These are phyloP conservation scores for Halichoeres trimaculatus DNA, from an alignment of 2,113 vertebrate species.

Conservation along the genomic window DNA sequence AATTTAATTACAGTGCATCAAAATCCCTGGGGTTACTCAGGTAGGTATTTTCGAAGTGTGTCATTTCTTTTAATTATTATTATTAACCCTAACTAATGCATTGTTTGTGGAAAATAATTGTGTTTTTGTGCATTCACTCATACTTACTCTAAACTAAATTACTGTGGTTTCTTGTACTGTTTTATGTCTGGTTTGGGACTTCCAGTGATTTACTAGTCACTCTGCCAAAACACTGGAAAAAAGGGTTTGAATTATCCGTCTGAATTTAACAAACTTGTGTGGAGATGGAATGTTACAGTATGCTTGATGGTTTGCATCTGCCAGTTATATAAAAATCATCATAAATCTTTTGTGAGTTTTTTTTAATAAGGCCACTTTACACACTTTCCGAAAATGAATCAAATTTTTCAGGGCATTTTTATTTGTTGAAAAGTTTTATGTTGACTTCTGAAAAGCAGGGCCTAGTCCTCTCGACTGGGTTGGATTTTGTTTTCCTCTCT, in stretches of 20 bases:
- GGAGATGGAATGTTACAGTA: conserved; percentile 1
- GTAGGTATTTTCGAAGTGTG: conserved; percentile 84
- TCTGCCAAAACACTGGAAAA: not conserved
- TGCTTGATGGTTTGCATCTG: conserved; percentile 30
- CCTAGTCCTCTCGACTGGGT: too few relatives aligned
- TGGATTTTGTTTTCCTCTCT: too few relatives aligned
- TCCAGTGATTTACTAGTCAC: too few relatives aligned
- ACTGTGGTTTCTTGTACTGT: too few relatives aligned
- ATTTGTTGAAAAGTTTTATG: too few relatives aligned
- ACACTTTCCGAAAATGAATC: not conserved
- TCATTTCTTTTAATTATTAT: not conserved
- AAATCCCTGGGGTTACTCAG: conserved; percentile 96
- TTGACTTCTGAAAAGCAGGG: too few relatives aligned
- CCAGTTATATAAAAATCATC: not conserved
- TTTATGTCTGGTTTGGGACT: too few relatives aligned
- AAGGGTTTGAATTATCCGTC: not conserved
- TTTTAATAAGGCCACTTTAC: not conserved
- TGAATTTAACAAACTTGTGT: conserved; percentile 11
- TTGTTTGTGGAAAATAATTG: conserved; percentile 4
- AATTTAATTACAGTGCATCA: conserved; percentile 93
- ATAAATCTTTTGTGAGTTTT: not conserved
- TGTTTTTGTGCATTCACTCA: too few relatives aligned
- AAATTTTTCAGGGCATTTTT: not conserved
- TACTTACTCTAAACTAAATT: too few relatives aligned
- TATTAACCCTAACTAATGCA: conserved; percentile 59